Conservation (phyloP, 1,140 invertebrate species). For the Proales similis region DNA sequence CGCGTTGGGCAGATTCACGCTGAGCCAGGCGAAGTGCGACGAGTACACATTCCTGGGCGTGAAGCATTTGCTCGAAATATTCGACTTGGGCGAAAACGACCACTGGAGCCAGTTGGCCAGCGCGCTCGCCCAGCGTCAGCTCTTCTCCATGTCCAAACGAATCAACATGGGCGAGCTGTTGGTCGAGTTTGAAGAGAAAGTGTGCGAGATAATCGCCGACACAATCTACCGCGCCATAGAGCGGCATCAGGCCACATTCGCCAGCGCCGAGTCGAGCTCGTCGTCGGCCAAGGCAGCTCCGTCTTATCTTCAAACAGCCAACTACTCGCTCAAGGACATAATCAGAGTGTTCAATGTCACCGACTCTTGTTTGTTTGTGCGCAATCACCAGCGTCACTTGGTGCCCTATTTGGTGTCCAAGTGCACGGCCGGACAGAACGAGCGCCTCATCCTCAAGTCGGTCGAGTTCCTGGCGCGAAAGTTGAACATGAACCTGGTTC, state of each 20-base stretch:
- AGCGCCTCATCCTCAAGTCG: constrained; percentile 12
- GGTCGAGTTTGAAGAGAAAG: constrained; percentile 34
- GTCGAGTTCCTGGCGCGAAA: constrained; percentile 32
- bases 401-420: constrained; percentile 14
- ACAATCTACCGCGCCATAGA: constrained; percentile 22
- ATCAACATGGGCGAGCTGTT: constrained; percentile 23
- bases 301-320: constrained; percentile 32
- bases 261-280: not conserved
- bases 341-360: constrained; percentile 23
- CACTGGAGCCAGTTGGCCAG: constrained; percentile 14
- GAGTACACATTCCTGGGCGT: constrained; percentile 29
- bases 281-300: too few relatives aligned
- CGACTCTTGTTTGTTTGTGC: constrained; percentile 10
- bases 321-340: constrained; percentile 26
- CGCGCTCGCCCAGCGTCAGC: constrained; percentile 22
- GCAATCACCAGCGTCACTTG: constrained; percentile 25
- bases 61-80: constrained; percentile 30
- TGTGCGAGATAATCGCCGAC: constrained; percentile 34
- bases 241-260: not conserved
- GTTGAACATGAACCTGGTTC: constrained; percentile 12
- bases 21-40: constrained; percentile 8
- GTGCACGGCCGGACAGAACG: not conserved
- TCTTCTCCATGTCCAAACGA: constrained; percentile 30
- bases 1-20: constrained; percentile 7
- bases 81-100: constrained; percentile 19